Base-by-base conservation (phyloP, 2,797 vertebrate species). In the Gymnodraco acuticeps region DNA sequence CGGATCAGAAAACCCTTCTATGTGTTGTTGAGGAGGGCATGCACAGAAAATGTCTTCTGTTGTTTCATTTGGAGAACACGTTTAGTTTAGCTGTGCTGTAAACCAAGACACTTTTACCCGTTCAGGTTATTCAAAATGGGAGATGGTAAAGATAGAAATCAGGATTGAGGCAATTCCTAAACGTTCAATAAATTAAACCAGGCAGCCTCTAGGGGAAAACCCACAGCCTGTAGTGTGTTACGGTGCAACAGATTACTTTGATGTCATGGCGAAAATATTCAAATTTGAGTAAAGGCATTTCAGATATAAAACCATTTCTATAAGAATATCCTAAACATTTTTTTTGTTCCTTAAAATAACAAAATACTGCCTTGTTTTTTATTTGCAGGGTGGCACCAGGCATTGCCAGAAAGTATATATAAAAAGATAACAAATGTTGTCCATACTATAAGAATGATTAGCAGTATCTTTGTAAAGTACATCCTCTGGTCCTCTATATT, bases 401-500 rank as follows among this genome's bases (percentile, higher is more conserved):
- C 59, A 60, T 19, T 11, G 50, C 43, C 33, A 41, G 47, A 50
- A 80, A 12, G 66, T 46, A 46, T 60, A 69, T 64, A 13, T 59
- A 60, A 58, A 50, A 0, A 42, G 7, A 67, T 43, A 27, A 13
- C n/a, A 5, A 20, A 65, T 75, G 13, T 41, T 54, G 42, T 48
- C 63, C 27, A 59, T 70, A 10, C 12, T 33, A 38, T 62, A 45
- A 66, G 64, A 64, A 55, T 38, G 4, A 64, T 68, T 19, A 31
- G 4, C 17, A 33, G 54, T n/a, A 52, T 64, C 47, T 55, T 50
- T 42, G 17, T 53, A 51, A 72, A 79, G 78, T 85, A 50, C 59
- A 56, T 68, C 31, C 31, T 53, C 63, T 64, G 20, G 27, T 60
- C 43, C 41, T 67, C 41, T 63, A 11, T 52, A 47, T 70, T 74